phyloP scores from a whole-genome alignment of 2,113 vertebrate species.

The Hippolais icterina region DNA sequence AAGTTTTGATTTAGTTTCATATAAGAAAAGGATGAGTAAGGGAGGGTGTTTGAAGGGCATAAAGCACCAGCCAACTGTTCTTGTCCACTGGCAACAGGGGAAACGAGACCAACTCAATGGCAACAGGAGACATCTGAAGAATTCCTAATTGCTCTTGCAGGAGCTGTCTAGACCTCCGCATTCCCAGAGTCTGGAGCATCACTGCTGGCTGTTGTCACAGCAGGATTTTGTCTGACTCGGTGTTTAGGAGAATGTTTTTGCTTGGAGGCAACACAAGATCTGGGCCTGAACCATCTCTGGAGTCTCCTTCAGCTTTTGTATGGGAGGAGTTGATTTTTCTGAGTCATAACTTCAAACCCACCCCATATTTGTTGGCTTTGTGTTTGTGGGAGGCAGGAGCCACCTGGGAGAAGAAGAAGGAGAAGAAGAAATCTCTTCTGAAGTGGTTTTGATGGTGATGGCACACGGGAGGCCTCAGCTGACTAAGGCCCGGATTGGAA shows the following conservation, averaged over 20 bases:
- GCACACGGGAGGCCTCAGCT: not conserved
- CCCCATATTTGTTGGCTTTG: not conserved
- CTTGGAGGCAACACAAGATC: not conserved
- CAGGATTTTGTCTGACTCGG: not conserved
- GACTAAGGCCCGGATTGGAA: not conserved
- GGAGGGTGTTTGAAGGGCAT: not conserved
- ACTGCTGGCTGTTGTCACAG: not conserved
- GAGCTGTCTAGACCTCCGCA: not conserved
- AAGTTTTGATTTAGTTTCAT: not conserved
- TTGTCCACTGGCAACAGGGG: not conserved
- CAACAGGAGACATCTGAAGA: not conserved
- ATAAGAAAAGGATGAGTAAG: not conserved
- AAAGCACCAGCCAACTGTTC: not conserved
- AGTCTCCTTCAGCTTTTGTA: not conserved
- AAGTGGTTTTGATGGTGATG: not conserved
- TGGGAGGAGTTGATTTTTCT: not conserved
- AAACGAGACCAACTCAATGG: not conserved
- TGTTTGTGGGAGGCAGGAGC: not conserved
- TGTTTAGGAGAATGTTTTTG: not conserved
- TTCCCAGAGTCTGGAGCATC: not conserved
- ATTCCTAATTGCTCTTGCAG: not conserved
- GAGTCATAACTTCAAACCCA: not conserved
- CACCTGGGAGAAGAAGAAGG: not conserved
- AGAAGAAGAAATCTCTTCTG: not conserved
- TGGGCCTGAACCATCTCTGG: not conserved